Evolutionary conservation across 2,797 vertebrate genomes (phyloP).

Genomic region (Silurus lanzhouensis): DNA sequence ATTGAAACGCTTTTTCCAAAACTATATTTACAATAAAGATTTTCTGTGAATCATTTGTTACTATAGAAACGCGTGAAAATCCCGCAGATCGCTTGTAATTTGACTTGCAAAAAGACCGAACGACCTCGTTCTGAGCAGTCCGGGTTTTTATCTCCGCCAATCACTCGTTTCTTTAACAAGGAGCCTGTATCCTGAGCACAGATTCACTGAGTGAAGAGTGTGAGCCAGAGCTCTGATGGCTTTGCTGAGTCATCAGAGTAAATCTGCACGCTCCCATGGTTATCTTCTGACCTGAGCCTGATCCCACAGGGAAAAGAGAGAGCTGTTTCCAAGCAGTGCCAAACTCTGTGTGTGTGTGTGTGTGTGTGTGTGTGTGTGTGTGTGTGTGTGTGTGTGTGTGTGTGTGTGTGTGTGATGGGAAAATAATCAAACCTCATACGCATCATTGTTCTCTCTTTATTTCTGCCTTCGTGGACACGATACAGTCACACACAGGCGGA

Average conservation of each 20-base stretch:
- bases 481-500: no score
- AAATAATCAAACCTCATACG: background rate
- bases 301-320: constrained; percentile 26
- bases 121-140: background rate
- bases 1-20: background rate
- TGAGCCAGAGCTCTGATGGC: constrained; percentile 15
- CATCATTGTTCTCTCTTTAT: background rate
- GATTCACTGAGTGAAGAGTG: constrained; percentile 6
- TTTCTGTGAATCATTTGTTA: background rate
- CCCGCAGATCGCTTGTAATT: background rate
- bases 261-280: constrained; percentile 32
- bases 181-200: no score
- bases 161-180: background rate
- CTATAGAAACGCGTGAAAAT: background rate
- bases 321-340: constrained; percentile 24
- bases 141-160: background rate
- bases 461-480: background rate
- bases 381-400: background rate
- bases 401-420: constrained; percentile 1
- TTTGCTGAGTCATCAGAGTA: constrained; percentile 31
- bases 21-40: no score
- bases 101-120: background rate
- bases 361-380: constrained; percentile 13
- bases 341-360: constrained; percentile 21
- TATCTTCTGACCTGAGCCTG: constrained; percentile 41